These are phyloP conservation scores for Parapristionchus giblindavisi DNA, from an alignment of 2,888 invertebrate genomes.

Conservation along the genomic window DNA sequence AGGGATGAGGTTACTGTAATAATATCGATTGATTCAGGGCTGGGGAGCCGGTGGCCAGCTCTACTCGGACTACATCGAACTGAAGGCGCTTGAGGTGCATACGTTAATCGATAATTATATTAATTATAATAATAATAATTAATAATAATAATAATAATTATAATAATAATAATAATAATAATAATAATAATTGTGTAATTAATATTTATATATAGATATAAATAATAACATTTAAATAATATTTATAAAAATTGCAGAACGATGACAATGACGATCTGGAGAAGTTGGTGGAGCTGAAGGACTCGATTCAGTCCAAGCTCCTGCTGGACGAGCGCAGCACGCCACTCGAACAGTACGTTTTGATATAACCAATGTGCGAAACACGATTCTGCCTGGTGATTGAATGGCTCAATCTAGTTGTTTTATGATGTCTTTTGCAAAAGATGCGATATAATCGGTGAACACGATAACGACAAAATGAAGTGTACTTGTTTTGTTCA, in stretches of 20 bases:
- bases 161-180: not conserved
- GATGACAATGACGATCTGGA: slow-evolving; percentile 19
- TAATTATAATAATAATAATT: not conserved
- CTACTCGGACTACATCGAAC: slow-evolving; percentile 50
- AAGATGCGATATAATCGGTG: too few relatives aligned
- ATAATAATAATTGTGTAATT: not conserved
- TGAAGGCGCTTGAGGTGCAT: slow-evolving; percentile 37
- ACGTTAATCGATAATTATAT: not conserved
- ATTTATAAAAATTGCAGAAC: not conserved
- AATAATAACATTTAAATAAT: not conserved
- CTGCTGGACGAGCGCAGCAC: slow-evolving; percentile 10
- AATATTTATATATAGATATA: not conserved
- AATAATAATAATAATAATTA: not conserved
- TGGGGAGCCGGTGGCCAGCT: slow-evolving; percentile 54
- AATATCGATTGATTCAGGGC: slow-evolving; percentile 32
- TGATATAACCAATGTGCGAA: not conserved
- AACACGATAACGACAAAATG: too few relatives aligned
- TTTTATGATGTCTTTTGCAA: not conserved
- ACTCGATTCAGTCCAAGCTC: slow-evolving; percentile 16
- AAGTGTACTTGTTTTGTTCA: too few relatives aligned
- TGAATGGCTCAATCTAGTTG: too few relatives aligned
- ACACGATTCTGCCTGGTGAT: not conserved
- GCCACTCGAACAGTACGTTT: slow-evolving; percentile 34
- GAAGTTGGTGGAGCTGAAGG: slow-evolving; percentile 8
- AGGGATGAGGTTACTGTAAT: too few relatives aligned